Base-by-base conservation (phyloP, 2,888 invertebrate species). In the Sarcophaga carnaria region DNA sequence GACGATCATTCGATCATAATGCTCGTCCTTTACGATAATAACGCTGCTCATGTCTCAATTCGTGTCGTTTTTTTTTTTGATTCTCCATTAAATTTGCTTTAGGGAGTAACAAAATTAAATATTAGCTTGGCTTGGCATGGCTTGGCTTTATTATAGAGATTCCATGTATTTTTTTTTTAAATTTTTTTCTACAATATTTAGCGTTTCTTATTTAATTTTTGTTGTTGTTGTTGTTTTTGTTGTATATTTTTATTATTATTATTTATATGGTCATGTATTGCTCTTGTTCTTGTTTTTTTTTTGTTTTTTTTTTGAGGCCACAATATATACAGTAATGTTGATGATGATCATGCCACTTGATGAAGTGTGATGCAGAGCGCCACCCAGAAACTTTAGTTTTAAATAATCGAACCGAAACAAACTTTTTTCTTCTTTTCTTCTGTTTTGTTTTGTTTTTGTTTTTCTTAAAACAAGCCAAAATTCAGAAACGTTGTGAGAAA, bases 361-460 rank as follows among this genome's bases (percentile, higher is more conserved):
- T 88, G 82, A 88, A 89, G 89, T 88, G 89, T 91, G 92, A 90
- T 91, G 90, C 90, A 90, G 89, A 88, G 90, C 89, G 92, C 92
- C 92, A 92, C 92, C 92, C 92, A 92, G 92, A 92, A 92, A 91
- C 91, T 90, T 89, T 89, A 90, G 89, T 89, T 90, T 90, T 90
- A 92, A 89, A 90, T 83, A 82, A 88, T 72, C 80, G 86, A 84
- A 85, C 70, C 83, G 80, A 76, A 83, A 75, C 62, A 70, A 70
- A 54, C 66, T 2, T 37, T 37, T 37, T 37, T 37, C 22, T 22
- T 22, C 22, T 22, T 22, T 22, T 22, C 22, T 22, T 22, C 1
- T 22, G 22, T 22, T 37, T 37, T 10, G 37, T 37, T 37, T 37
- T 6, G 37, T 37, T 37, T 27, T 37, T 37, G 6, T 37, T 37